Evolutionary conservation across 2,888 invertebrate genomes (phyloP).

Genomic region (Aplocera efformata): DNA sequence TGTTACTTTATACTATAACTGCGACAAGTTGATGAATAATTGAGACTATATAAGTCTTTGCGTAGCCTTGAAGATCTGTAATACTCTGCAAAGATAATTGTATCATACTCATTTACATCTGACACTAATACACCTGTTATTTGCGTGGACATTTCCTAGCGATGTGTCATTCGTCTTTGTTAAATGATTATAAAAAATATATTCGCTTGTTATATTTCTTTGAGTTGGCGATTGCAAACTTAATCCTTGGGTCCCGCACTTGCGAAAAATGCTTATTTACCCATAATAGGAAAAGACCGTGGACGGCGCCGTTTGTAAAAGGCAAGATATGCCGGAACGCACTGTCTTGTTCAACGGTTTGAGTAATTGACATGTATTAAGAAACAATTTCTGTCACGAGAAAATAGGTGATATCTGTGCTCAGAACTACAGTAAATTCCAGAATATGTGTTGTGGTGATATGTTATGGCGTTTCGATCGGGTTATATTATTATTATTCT

Average conservation of each 20-base stretch:
- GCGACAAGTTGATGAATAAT: slow-evolving; percentile 29
- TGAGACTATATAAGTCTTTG: slow-evolving; percentile 21
- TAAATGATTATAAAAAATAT: slow-evolving; percentile 48
- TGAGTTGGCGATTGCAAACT: slow-evolving; percentile 57
- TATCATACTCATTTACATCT: slow-evolving; percentile 55
- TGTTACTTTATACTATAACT: slow-evolving; percentile 25
- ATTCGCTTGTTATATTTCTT: slow-evolving; percentile 49
- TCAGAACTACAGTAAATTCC: too few relatives aligned
- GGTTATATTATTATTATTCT: too few relatives aligned
- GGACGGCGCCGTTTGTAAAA: slow-evolving; percentile 51
- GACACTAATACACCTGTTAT: slow-evolving; percentile 56
- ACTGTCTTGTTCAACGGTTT: slow-evolving; percentile 27
- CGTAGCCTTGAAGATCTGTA: slow-evolving; percentile 30
- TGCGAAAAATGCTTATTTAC: slow-evolving; percentile 58
- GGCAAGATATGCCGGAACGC: slow-evolving; percentile 69
- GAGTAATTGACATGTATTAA: slow-evolving; percentile 14
- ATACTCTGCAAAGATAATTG: slow-evolving; percentile 52
- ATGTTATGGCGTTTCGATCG: too few relatives aligned
- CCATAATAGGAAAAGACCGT: slow-evolving; percentile 59
- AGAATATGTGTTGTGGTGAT: too few relatives aligned
- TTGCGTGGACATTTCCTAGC: slow-evolving; percentile 50
- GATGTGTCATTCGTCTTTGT: slow-evolving; percentile 60
- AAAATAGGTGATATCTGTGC: too few relatives aligned
- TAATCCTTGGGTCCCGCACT: slow-evolving; percentile 63
- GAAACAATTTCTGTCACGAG: background rate